phyloP scores from a whole-genome alignment of 2,113 vertebrate genomes.

The Cephalopholis sonnerati region DNA sequence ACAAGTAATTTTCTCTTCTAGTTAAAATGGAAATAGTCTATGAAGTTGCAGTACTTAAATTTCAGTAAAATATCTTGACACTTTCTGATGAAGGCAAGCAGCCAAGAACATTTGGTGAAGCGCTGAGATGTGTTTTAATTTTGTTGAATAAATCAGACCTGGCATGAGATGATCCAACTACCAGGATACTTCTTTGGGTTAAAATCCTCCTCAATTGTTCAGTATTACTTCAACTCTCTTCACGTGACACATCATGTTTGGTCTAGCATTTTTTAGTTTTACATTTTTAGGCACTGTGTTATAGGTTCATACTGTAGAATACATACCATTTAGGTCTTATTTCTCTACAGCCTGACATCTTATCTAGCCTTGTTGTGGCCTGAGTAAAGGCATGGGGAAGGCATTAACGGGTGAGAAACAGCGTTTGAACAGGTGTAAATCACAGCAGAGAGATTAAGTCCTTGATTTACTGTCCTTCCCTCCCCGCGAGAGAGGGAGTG shows the following conservation, averaged over 20 bases:
- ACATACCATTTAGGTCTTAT: not conserved
- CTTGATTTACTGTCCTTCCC: constrained; percentile 38
- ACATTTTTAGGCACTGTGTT: not conserved
- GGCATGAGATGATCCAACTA: not conserved
- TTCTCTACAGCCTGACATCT: not conserved
- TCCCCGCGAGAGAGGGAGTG: not conserved
- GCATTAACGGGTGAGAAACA: constrained; percentile 25
- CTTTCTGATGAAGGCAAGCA: too few species aligned
- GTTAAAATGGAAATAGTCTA: too few species aligned
- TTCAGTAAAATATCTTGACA: too few species aligned
- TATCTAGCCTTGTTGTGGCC: constrained; percentile 11
- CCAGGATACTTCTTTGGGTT: not conserved
- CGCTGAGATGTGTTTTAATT: too few species aligned
- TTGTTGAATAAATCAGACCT: not conserved
- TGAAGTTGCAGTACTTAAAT: too few species aligned
- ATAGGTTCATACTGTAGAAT: too few species aligned
- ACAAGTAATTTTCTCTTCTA: too few species aligned
- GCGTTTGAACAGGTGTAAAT: constrained; percentile 45
- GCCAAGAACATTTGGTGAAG: too few species aligned
- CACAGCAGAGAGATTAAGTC: constrained; percentile 24
- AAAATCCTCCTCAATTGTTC: too few species aligned
- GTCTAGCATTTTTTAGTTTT: not conserved
- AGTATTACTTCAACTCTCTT: too few species aligned
- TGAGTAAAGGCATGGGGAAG: not conserved
- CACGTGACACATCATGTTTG: not conserved